Base-by-base conservation (phyloP, 2,888 invertebrate species). In the Melanargia galathea region DNA sequence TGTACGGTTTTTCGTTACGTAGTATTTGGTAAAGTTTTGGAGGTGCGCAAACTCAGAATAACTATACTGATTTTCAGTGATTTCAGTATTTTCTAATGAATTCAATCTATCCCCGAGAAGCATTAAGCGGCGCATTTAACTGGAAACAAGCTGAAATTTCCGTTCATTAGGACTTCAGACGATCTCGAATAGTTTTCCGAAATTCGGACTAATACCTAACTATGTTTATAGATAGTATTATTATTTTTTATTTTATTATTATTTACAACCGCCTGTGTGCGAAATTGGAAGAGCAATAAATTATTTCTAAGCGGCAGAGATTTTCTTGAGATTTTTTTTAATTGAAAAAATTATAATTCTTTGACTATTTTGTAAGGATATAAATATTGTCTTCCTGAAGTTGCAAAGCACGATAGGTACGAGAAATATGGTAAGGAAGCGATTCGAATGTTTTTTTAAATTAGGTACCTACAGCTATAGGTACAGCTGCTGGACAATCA, bases 101-200 rank as follows among this genome's bases (percentile, higher is more conserved):
- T 30, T 30, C 26, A 30, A 30, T 8, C 30, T 30, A 26, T 26
- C 3, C 30, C 7, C 30, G 8, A 30, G 30, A 7, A 30, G 1
- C 4, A 30, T 30, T 30, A 7, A 7, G 30, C 8, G 30, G 30
- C 16, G 8, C 8, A 40, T 16, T 43, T 6, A 2, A 2, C 4
- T 46, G 10, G 24, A 40, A 55, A 55, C 55, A 55, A 55, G 55
- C 40, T 43, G 26, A 55, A 55, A 24, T 40, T 40, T 55, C 55
- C 40, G 20, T 38, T 22, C n/a, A 26, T 1, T 20, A 20, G 10
- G 3, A 46, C 22, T 46, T 46, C 10, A 46, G 22, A 43, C 8
- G 16, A 40, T 40, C 40, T 40, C 40, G 43, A 43, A 43, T 43
- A 43, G 3, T 43, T 43, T 18, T 16, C 43, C 43, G 16, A 43